phyloP scores from a whole-genome alignment of 1,140 invertebrate species.

The Dendroctonus ponderosae region DNA sequence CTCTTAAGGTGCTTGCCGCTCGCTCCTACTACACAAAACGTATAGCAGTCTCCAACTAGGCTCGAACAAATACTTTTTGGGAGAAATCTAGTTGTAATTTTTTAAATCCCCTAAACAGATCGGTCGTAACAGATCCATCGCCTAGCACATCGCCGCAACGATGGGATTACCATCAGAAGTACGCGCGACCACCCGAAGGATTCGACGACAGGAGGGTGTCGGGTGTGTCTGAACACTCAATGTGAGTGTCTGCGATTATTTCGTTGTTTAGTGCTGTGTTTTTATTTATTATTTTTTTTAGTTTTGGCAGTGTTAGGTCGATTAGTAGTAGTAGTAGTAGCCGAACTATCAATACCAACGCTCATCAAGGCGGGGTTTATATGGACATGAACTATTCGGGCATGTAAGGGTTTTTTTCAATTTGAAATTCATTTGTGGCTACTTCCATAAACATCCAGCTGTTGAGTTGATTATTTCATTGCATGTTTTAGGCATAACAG shows the following conservation, averaged over 20 bases:
- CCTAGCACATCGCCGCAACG: slow-evolving; percentile 59
- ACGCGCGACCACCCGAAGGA: slow-evolving; percentile 52
- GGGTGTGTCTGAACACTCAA: slow-evolving; percentile 59
- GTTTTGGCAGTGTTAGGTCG: slow-evolving; percentile 21
- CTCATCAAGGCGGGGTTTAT: slow-evolving; percentile 17
- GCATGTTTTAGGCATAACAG: slow-evolving; percentile 47
- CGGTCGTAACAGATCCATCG: slow-evolving; percentile 53
- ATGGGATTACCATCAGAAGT: slow-evolving; percentile 58
- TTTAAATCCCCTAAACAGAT: slow-evolving; percentile 7
- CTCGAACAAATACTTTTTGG: background rate
- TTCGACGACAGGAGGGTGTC: slow-evolving; percentile 58
- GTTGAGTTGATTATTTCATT: slow-evolving; percentile 10
- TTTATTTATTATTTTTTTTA: slow-evolving; percentile 17
- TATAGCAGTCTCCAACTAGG: too few relatives aligned
- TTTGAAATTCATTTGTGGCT: background rate
- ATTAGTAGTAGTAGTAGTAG: slow-evolving; percentile 8
- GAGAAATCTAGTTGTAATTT: background rate
- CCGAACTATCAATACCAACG: background rate
- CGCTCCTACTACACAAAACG: too few relatives aligned
- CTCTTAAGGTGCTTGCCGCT: too few relatives aligned
- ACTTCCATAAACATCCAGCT: background rate
- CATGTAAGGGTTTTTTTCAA: slow-evolving; percentile 25
- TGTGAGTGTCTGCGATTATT: slow-evolving; percentile 54
- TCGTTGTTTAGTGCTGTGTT: slow-evolving; percentile 15
- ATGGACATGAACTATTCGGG: slow-evolving; percentile 21